phyloP scores from a whole-genome alignment of 2,888 invertebrate species.

The Oscheius sp. region DNA sequence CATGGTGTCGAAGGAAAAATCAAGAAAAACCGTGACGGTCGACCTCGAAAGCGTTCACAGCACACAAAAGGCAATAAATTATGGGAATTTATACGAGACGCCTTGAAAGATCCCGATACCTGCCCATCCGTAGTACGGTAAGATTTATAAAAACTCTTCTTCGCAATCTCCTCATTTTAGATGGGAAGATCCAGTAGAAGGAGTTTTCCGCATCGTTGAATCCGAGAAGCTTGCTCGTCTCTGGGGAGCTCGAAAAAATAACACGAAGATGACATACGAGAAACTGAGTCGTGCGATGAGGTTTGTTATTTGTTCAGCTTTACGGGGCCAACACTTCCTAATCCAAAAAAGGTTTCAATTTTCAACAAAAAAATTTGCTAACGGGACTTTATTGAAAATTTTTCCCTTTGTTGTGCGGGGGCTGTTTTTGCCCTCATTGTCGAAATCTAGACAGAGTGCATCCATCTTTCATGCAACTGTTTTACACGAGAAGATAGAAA shows the following conservation, averaged over 20 bases:
- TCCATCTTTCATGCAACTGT: constrained; percentile 2
- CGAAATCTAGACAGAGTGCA: not conserved
- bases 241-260: constrained; percentile 87
- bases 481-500: not conserved
- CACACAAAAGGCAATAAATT: constrained; percentile 74
- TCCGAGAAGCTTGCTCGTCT: constrained; percentile 85
- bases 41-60: constrained; percentile 68
- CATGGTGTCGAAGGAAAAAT: constrained; percentile 22
- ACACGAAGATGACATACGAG: constrained; percentile 89
- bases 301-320: too few species aligned
- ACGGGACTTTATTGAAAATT: too few species aligned
- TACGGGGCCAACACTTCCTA: too few species aligned
- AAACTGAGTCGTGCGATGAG: constrained; percentile 89
- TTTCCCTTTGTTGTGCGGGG: constrained; percentile 11
- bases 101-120: constrained; percentile 80
- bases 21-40: constrained; percentile 66
- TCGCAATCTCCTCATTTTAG: constrained; percentile 71
- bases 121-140: constrained; percentile 81
- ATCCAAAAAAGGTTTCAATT: too few species aligned
- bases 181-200: constrained; percentile 86
- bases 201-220: constrained; percentile 86
- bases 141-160: not conserved
- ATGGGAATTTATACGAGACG: constrained; percentile 86
- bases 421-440: too few species aligned
- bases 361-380: too few species aligned